These are phyloP conservation scores for Syngnathus scovelli DNA, from an alignment of 2,113 vertebrate species.

Conservation along the genomic window DNA sequence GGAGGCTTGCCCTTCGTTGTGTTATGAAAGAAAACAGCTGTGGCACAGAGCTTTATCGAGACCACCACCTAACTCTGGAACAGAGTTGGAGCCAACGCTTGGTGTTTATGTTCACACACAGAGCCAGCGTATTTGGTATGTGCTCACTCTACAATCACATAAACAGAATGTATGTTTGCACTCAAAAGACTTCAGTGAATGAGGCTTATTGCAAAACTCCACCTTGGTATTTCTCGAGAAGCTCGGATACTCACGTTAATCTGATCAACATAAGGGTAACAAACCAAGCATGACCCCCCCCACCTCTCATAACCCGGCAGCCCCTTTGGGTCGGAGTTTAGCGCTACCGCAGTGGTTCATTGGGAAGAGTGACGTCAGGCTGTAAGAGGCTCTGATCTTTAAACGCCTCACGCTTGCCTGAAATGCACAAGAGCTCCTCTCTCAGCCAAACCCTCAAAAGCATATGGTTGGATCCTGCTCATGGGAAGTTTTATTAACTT, in stretches of 20 bases:
- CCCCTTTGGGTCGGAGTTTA: conserved; percentile 23
- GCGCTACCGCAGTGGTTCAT: conserved; percentile 32
- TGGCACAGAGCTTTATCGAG: conserved; percentile 23
- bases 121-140: conserved; percentile 33
- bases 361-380: conserved; percentile 51
- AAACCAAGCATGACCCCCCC: conserved; percentile 9
- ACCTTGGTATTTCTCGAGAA: neutral
- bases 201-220: neutral
- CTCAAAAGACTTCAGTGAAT: conserved; percentile 14
- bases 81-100: conserved; percentile 30
- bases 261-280: conserved; percentile 47
- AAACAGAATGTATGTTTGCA: neutral
- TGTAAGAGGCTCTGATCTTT: conserved; percentile 49
- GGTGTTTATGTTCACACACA: conserved; percentile 31
- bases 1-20: conserved; percentile 19
- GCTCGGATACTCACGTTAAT: conserved; percentile 38
- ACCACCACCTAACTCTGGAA: conserved; percentile 13
- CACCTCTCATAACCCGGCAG: neutral
- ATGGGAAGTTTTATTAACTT: conserved; percentile 57
- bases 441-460: conserved; percentile 45
- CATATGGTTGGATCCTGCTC: conserved; percentile 32
- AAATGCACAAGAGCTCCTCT: conserved; percentile 42
- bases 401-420: conserved; percentile 53
- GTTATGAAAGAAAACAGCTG: conserved; percentile 53
- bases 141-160: conserved; percentile 1